These are phyloP conservation scores for Aporophyla lueneburgensis DNA, from an alignment of 2,888 invertebrate species.

Conservation along the genomic window DNA sequence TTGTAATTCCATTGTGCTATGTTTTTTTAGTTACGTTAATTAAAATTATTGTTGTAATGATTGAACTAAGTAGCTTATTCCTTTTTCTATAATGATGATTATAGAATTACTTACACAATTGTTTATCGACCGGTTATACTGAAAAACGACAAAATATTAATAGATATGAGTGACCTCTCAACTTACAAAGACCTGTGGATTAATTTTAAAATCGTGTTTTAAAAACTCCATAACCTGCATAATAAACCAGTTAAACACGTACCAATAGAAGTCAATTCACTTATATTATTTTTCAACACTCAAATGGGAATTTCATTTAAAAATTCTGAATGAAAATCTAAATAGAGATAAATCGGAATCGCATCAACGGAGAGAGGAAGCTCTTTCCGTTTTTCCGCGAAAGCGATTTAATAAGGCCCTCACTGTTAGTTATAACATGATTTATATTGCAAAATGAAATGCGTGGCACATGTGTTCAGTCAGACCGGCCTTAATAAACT, in stretches of 20 bases:
- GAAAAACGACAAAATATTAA: neutral
- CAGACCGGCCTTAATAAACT: slow-evolving; percentile 79
- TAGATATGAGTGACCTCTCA: neutral
- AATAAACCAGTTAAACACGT: too few species aligned
- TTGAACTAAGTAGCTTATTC: neutral
- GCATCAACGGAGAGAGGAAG: slow-evolving; percentile 63
- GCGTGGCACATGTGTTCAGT: slow-evolving; percentile 76
- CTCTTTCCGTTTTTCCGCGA: slow-evolving; percentile 70
- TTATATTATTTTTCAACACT: slow-evolving; percentile 35
- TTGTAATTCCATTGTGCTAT: slow-evolving; percentile 45
- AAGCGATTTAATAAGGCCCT: slow-evolving; percentile 82
- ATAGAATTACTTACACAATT: neutral
- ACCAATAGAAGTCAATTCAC: slow-evolving; percentile 26
- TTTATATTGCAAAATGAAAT: slow-evolving; percentile 81
- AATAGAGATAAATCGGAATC: slow-evolving; percentile 69
- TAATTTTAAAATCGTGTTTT: neutral
- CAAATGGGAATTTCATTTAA: slow-evolving; percentile 54
- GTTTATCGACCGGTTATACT: neutral
- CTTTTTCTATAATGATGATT: neutral
- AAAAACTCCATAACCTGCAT: neutral
- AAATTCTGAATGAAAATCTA: slow-evolving; percentile 63
- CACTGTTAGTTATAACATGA: slow-evolving; percentile 79
- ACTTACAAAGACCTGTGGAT: neutral
- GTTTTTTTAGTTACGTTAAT: neutral
- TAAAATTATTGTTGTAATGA: neutral